These are phyloP conservation scores for Zingel zingel DNA, from an alignment of 2,113 vertebrate genomes.

Conservation along the genomic window DNA sequence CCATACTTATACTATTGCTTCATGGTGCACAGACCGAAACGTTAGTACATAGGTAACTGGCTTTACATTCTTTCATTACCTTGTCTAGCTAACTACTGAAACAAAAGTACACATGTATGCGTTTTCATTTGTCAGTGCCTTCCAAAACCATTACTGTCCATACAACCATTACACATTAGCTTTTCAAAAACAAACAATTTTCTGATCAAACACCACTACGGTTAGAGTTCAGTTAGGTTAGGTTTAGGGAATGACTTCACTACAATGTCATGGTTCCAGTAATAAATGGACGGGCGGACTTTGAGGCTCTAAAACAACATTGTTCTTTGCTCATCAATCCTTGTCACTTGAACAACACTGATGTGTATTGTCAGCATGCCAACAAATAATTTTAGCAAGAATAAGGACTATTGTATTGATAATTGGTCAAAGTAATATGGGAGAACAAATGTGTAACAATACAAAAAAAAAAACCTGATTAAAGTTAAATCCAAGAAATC, in stretches of 20 bases:
- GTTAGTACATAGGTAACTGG: no score
- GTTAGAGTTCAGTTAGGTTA: not conserved
- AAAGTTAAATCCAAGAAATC: not conserved
- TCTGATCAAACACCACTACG: not conserved
- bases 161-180: not conserved
- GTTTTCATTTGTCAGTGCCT: not conserved
- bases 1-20: not conserved
- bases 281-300: not conserved
- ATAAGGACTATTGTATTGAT: no score
- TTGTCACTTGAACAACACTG: not conserved
- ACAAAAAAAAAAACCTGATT: not conserved
- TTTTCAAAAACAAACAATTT: not conserved
- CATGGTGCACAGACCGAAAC: no score
- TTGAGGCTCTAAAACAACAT: not conserved
- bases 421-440: not conserved
- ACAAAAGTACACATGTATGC: no score
- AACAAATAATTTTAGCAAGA: not conserved
- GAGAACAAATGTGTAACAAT: not conserved
- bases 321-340: not conserved
- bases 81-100: no score
- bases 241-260: not conserved
- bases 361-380: not conserved
- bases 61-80: no score
- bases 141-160: not conserved
- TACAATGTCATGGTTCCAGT: not conserved